These are phyloP conservation scores for Chrysochloris asiatica DNA, from an alignment of 2,113 vertebrate species.

Conservation along the genomic window DNA sequence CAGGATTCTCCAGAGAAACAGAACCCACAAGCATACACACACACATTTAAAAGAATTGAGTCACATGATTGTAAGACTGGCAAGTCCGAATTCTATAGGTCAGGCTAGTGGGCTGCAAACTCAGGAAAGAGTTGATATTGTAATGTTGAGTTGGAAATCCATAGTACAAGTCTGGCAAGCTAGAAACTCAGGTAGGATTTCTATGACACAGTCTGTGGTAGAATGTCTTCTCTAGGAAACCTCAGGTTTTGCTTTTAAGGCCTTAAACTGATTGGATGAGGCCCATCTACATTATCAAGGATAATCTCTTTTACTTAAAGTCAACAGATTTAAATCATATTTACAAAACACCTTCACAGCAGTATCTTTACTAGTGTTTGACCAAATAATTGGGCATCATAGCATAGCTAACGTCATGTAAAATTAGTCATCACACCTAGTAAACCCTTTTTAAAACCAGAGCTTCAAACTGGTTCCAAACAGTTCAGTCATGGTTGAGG, in stretches of 20 bases:
- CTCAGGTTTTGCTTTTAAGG: background rate
- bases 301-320: background rate
- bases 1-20: background rate
- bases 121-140: background rate
- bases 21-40: background rate
- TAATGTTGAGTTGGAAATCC: background rate
- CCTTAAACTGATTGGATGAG: background rate
- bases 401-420: background rate
- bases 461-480: no score
- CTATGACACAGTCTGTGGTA: background rate
- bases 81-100: background rate
- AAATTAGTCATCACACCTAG: background rate
- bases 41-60: background rate
- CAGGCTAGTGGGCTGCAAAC: background rate
- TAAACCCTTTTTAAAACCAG: background rate
- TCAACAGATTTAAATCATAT: background rate
- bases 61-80: background rate
- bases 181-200: background rate
- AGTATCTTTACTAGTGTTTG: background rate
- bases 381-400: background rate
- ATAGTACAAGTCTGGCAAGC: background rate
- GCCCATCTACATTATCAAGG: background rate
- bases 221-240: background rate
- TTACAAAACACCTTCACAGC: background rate
- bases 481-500: background rate